Conservation (phyloP, 1,140 invertebrate genomes). For the Leptestheria dahalacensis region DNA sequence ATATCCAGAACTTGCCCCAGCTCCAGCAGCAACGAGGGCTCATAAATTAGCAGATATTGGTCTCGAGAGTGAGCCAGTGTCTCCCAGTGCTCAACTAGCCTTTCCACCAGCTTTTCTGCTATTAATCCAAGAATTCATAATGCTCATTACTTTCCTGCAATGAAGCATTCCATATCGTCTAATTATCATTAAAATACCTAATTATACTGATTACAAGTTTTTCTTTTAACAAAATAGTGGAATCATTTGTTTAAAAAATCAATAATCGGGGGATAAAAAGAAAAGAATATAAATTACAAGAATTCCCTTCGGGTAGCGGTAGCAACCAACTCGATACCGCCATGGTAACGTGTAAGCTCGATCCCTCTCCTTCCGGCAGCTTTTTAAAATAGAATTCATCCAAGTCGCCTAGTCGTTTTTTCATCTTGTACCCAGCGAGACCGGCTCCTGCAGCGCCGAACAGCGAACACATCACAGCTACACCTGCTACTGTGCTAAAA, state of each 20-base stretch:
- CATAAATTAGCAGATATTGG: constrained; percentile 53
- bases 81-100: constrained; percentile 41
- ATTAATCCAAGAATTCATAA: not conserved
- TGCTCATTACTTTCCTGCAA: not conserved
- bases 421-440: constrained; percentile 47
- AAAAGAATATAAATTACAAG: not conserved
- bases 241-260: too few species aligned
- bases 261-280: not conserved
- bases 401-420: constrained; percentile 49
- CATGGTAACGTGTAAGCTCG: constrained; percentile 45
- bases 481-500: constrained; percentile 40
- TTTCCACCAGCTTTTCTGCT: constrained; percentile 23
- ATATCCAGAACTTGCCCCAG: constrained; percentile 45
- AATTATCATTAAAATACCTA: not conserved
- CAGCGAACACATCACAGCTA: constrained; percentile 46
- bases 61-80: constrained; percentile 42
- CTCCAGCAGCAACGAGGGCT: constrained; percentile 48
- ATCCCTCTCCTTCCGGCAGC: constrained; percentile 27
- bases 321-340: constrained; percentile 51
- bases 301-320: not conserved
- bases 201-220: too few species aligned
- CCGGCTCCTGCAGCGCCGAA: constrained; percentile 54
- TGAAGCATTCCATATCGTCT: constrained; percentile 23
- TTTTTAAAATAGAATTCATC: constrained; percentile 51
- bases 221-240: too few species aligned